These are phyloP conservation scores for Delphinapterus leucas DNA, from an alignment of 2,113 vertebrate species.

Conservation along the genomic window DNA sequence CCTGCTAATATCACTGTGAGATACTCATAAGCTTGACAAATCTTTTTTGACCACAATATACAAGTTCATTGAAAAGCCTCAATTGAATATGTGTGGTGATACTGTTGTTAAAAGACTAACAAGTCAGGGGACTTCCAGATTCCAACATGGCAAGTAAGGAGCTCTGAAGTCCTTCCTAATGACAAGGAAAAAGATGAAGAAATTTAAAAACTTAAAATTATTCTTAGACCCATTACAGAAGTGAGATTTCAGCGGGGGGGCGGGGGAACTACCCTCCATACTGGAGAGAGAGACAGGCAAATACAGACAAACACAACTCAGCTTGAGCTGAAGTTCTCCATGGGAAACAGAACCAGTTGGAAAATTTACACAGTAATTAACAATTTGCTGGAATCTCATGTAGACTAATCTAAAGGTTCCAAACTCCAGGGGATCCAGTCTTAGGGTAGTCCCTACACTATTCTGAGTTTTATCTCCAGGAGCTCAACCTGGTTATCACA, in stretches of 20 bases:
- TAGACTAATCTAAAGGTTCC: neutral
- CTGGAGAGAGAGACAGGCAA: neutral
- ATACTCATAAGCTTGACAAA: neutral
- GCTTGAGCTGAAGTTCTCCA: neutral
- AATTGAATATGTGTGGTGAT: neutral
- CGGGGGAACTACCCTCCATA: too few species aligned
- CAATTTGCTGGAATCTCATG: neutral
- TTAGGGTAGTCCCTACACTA: neutral
- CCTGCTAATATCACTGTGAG: neutral
- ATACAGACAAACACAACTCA: neutral
- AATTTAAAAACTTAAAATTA: neutral
- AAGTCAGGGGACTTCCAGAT: neutral
- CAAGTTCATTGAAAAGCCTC: neutral
- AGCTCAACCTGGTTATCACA: neutral
- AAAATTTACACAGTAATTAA: neutral
- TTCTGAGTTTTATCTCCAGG: neutral
- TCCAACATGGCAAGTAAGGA: neutral
- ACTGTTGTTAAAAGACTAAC: neutral
- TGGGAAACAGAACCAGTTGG: neutral
- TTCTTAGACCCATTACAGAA: neutral
- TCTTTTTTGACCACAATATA: neutral
- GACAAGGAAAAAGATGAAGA: neutral
- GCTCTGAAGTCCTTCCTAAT: neutral
- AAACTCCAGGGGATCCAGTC: neutral
- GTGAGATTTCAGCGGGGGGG: neutral